Base-by-base conservation (phyloP, 1,140 invertebrate genomes). In the Cherax quadricarinatus region DNA sequence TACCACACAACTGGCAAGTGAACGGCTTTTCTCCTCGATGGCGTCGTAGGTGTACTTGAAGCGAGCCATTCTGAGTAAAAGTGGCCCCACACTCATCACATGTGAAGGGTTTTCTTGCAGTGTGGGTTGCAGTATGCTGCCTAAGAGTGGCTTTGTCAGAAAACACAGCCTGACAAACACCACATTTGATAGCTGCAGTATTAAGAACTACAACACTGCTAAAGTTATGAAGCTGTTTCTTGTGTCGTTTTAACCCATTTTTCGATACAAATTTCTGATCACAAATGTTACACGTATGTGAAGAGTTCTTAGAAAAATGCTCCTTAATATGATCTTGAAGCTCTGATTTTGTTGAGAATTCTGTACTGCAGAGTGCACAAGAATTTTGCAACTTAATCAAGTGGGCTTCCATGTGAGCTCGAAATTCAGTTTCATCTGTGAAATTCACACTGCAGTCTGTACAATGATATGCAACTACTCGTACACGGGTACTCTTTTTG, bases 21-120 rank as follows among this genome's bases (percentile, higher is more conserved):
- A 94, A 94, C n/a, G 94, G 94, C 75, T 93, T 93, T 66, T 93
- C 93, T 51, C 94, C 94, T 48, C 93, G 70, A 79, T 94, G 94
- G 53, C 92, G 87, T 21, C 94, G 82, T 24, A 93, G 86, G 48
- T 93, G 93, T 24, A 93, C 93, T 51, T 93, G 93, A 51, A 93
- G 83, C 14, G 93, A 93, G 12, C 93, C 93, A 70, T 93, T 93
- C 60, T 93, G 93, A 62, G 93, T 93, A 60, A 93, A 93, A 14
- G 93, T 93, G 66, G 93, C 93, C 16, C 93, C 93, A 86, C 93
- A 93, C 75, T 93, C 93, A 18, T 93, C 90, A 78, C 93, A 93
- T 9, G 88, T 93, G 79, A 89, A 93, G 16, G 93, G 93, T 57
- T 93, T 93, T 79, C 83, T 84, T 41, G 91, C 70, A 82, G 87